Evolutionary conservation across 2,113 vertebrate genomes (phyloP).

Genomic region (cat (Felis catus)): F.catus_Fca126_mat1.0 CM031426.1:21043501-21044000

Average conservation of each 20-base stretch:
- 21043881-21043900: no score
- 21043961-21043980: rapidly evolving
- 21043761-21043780: conserved; percentile 65
- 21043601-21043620: conserved; percentile 9
- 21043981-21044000: rapidly evolving
- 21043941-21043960: neutral
- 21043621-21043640: no score
- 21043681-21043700: conserved; percentile 62
- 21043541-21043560: conserved; percentile 47
- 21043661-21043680: neutral
- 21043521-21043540: conserved; percentile 26
- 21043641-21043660: neutral
- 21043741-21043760: conserved; percentile 64
- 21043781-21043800: conserved; percentile 57
- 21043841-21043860: rapidly evolving
- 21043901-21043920: neutral
- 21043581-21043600: conserved; percentile 59
- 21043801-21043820: neutral
- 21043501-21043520: neutral
- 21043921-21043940: neutral
- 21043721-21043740: conserved; percentile 26
- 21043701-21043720: conserved; percentile 47
- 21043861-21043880: neutral
- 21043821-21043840: neutral
- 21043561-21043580: neutral